These are phyloP conservation scores for Thunnus thynnus DNA, from an alignment of 2,113 vertebrate genomes.

Conservation along the genomic window DNA sequence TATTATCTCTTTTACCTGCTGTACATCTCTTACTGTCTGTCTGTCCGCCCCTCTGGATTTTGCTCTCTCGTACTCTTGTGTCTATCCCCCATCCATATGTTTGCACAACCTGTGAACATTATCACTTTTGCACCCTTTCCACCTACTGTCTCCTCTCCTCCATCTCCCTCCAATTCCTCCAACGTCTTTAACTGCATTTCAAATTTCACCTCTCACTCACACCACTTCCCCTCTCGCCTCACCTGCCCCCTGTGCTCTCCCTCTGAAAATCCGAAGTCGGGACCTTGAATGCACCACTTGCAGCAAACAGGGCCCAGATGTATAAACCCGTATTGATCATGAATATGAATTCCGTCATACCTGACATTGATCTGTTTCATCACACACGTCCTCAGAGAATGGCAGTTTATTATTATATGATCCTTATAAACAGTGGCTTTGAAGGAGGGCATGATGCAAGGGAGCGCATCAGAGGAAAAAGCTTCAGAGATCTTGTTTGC, in stretches of 20 bases:
- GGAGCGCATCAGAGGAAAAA: constrained; percentile 27
- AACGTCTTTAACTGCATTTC: constrained; percentile 7
- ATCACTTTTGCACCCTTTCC: background rate
- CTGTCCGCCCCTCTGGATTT: constrained; percentile 21
- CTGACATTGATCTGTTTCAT: constrained; percentile 66
- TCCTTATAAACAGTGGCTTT: constrained; percentile 54
- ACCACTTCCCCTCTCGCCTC: background rate
- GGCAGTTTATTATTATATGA: constrained; percentile 53
- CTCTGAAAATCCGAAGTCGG: background rate
- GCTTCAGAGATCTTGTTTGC: constrained; percentile 34
- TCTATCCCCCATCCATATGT: constrained; percentile 10
- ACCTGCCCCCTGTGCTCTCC: background rate
- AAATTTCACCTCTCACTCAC: background rate
- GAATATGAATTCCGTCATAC: constrained; percentile 48
- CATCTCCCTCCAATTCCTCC: background rate
- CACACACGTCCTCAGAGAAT: constrained; percentile 37
- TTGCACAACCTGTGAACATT: constrained; percentile 19
- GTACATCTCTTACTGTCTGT: constrained; percentile 26
- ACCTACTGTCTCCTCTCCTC: background rate
- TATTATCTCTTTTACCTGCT: constrained; percentile 45
- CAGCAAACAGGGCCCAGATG: constrained; percentile 7
- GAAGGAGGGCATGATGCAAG: constrained; percentile 56
- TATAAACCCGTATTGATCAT: constrained; percentile 47
- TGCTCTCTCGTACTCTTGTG: background rate
- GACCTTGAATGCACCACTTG: constrained; percentile 29